A percentile compares a stretch with the other conserved stretches of the same genome.
These are phyloP conservation scores for Natator depressus DNA, from an alignment of 2,113 vertebrate genomes.

Conservation along the genomic window DNA sequence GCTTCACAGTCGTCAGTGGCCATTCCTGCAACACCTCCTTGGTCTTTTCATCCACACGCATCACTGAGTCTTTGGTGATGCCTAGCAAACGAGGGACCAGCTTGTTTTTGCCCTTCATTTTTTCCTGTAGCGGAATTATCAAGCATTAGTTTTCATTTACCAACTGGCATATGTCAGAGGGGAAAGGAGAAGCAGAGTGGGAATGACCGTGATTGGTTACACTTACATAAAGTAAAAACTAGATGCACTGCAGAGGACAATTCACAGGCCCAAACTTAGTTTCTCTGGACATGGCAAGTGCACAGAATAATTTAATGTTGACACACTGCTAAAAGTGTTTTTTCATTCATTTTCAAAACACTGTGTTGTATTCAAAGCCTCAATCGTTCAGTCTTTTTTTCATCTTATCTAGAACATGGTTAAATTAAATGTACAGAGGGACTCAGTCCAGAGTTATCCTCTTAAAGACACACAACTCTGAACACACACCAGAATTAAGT, in stretches of 20 bases:
- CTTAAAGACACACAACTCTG: background rate
- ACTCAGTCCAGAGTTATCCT: background rate
- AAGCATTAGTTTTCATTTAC: background rate
- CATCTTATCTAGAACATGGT: background rate
- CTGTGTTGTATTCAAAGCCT: background rate
- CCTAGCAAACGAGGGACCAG: conserved; percentile 95
- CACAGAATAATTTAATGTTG: background rate
- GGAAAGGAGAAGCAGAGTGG: background rate
- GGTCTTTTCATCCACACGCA: conserved; percentile 98
- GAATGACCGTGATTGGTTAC: background rate
- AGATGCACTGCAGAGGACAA: background rate
- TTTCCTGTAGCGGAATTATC: conserved; percentile 83
- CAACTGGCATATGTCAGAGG: background rate
- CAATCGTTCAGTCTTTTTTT: background rate
- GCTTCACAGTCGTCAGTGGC: conserved; percentile 97
- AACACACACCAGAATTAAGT: background rate
- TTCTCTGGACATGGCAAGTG: background rate
- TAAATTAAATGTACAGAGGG: background rate
- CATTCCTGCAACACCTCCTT: conserved; percentile 99
- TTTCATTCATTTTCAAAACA: background rate
- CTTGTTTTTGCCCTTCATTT: conserved; percentile 99
- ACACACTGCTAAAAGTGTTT: background rate
- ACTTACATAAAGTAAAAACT: background rate
- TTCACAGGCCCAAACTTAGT: background rate
- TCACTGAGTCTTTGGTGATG: conserved; percentile 98